Conservation (phyloP, 1,140 invertebrate species). For the Drosophila elegans region DNA sequence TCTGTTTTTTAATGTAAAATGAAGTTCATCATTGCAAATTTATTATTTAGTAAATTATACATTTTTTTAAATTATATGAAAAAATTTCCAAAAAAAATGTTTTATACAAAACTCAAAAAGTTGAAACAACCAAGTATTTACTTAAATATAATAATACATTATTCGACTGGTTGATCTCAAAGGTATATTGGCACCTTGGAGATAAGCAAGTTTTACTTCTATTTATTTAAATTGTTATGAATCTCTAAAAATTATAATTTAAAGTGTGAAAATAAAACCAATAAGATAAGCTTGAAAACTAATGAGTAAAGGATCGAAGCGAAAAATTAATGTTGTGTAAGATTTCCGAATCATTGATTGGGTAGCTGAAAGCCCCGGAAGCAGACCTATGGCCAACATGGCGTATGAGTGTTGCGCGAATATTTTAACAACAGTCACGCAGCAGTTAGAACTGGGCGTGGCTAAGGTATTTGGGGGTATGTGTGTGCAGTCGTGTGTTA, state of each 20-base stretch:
- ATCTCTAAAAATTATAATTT: not conserved
- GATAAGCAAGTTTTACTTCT: not conserved
- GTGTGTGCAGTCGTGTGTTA: conserved; percentile 76
- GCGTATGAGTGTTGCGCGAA: conserved; percentile 69
- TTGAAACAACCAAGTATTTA: too few relatives aligned
- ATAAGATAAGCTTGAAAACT: not conserved
- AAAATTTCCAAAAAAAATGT: too few relatives aligned
- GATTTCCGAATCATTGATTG: conserved; percentile 79
- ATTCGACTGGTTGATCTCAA: too few relatives aligned
- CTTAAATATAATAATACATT: too few relatives aligned
- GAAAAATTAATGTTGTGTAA: conserved; percentile 78
- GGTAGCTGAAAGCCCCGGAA: conserved; percentile 28
- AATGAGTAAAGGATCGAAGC: conserved; percentile 30
- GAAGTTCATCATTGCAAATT: too few relatives aligned
- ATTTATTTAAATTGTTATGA: not conserved
- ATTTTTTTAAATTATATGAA: too few relatives aligned
- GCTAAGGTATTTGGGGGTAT: conserved; percentile 13
- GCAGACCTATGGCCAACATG: conserved; percentile 30
- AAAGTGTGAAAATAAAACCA: not conserved
- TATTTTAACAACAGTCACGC: conserved; percentile 54
- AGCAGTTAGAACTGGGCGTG: conserved; percentile 42
- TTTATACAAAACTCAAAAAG: too few relatives aligned
- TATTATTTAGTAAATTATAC: too few relatives aligned
- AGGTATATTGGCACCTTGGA: too few relatives aligned
- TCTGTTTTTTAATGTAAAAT: too few relatives aligned